Percentiles rank a stretch among this genome's conserved stretches.
Evolutionary conservation across 2,113 vertebrate genomes (phyloP).

Genomic region (Larimichthys polyactis): DNA sequence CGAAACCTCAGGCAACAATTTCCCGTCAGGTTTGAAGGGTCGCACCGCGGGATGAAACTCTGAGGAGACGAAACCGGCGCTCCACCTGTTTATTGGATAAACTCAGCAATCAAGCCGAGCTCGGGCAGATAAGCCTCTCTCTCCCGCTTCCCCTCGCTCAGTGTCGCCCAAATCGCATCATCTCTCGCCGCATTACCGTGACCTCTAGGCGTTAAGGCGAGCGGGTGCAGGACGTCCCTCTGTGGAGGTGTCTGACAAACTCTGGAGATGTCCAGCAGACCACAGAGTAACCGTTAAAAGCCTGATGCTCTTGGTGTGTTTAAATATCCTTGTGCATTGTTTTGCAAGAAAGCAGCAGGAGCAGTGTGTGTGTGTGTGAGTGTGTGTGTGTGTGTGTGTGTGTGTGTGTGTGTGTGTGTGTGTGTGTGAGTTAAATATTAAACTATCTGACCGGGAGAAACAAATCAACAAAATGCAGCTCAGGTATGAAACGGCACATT

Average conservation of each 20-base stretch:
- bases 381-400: too few relatives aligned
- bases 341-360: neutral
- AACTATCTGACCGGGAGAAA: neutral
- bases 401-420: too few relatives aligned
- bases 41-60: neutral
- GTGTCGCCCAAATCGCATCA: constrained; percentile 42
- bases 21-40: constrained; percentile 30
- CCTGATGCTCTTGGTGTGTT: neutral
- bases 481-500: constrained; percentile 12
- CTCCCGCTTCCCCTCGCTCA: constrained; percentile 3
- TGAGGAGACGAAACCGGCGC: constrained; percentile 16
- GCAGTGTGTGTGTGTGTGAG: too few relatives aligned
- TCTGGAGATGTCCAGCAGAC: constrained; percentile 9
- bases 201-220: constrained; percentile 33
- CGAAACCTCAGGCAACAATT: constrained; percentile 22
- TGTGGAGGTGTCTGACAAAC: neutral
- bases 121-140: constrained; percentile 47
- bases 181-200: constrained; percentile 35
- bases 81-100: constrained; percentile 66
- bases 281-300: neutral
- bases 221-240: neutral
- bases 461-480: constrained; percentile 36
- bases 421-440: neutral
- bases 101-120: constrained; percentile 47
- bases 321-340: neutral